Evolutionary conservation across 2,113 vertebrate genomes (phyloP).

Genomic region (Perognathus longimembris): DNA sequence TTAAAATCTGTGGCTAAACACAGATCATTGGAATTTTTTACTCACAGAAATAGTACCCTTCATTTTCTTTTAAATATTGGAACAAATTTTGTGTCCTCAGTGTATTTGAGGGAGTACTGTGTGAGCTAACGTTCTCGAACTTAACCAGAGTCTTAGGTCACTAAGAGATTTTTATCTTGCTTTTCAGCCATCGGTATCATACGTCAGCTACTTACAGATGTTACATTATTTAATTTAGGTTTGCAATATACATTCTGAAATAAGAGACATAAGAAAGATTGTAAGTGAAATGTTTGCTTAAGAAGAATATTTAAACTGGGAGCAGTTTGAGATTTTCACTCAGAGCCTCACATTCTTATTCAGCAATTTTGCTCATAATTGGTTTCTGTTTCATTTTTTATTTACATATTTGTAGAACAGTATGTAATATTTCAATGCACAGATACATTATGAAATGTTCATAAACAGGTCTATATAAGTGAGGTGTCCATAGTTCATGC

Average conservation of each 20-base stretch:
- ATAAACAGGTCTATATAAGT: not conserved
- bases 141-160: not conserved
- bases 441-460: not conserved
- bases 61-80: not conserved
- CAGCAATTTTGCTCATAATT: too few relatives aligned
- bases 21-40: not conserved
- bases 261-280: not conserved
- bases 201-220: not conserved
- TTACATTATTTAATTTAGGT: not conserved
- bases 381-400: not conserved
- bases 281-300: not conserved
- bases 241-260: not conserved
- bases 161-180: not conserved
- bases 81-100: not conserved
- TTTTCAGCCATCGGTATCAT: not conserved
- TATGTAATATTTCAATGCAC: not conserved
- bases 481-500: too few relatives aligned
- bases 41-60: too few relatives aligned
- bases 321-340: too few relatives aligned
- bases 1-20: not conserved
- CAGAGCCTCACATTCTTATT: too few relatives aligned
- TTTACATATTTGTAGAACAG: not conserved
- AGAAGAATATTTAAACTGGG: constrained; percentile 14
- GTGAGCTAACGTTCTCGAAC: not conserved
- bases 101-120: not conserved